These are phyloP conservation scores for Hippopotamus amphibius DNA, from an alignment of 2,113 vertebrate species.

Conservation along the genomic window DNA sequence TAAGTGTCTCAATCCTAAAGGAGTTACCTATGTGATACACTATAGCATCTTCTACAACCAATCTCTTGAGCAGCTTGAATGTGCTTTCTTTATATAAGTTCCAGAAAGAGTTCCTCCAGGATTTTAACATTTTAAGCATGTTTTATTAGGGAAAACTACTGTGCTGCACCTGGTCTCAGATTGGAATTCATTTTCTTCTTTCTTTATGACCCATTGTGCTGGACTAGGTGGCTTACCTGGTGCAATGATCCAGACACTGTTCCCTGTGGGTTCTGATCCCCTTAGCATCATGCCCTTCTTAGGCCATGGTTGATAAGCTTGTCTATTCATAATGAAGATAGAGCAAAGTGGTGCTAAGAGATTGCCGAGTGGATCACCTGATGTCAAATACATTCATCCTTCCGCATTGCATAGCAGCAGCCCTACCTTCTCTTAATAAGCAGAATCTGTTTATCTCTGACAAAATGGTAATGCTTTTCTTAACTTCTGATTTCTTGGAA, in stretches of 20 bases:
- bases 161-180: neutral
- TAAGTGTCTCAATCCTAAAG: neutral
- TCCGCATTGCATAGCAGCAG: neutral
- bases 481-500: neutral
- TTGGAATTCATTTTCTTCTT: neutral
- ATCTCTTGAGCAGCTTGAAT: neutral
- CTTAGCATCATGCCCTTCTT: neutral
- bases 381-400: neutral
- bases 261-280: neutral
- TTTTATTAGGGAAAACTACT: neutral
- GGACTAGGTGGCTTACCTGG: neutral
- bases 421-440: neutral
- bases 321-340: neutral
- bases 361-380: no score
- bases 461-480: neutral
- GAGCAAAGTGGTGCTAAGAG: neutral
- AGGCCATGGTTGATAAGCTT: neutral
- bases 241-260: neutral
- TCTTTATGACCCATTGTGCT: neutral
- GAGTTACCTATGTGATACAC: neutral
- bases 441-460: neutral
- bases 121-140: neutral
- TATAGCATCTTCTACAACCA: neutral
- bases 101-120: neutral
- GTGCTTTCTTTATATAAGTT: neutral